Evolutionary conservation across 1,140 invertebrate genomes (phyloP).

Genomic region (Diorhabda sublineata): DNA sequence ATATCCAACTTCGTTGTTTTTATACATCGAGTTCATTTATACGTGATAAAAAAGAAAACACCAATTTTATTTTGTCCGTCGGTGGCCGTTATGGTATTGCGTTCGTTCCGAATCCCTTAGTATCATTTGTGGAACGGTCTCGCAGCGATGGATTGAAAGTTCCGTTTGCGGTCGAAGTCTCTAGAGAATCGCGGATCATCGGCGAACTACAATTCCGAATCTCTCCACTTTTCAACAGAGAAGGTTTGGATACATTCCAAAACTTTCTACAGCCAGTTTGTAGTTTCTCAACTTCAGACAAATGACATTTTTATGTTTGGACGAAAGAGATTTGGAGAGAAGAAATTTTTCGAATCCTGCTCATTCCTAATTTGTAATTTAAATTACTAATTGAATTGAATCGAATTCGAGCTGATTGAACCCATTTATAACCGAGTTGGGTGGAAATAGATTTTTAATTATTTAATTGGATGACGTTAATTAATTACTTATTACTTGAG

Average conservation of each 20-base stretch:
- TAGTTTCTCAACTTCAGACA: conserved; percentile 3
- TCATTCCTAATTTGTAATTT: not conserved
- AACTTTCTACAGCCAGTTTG: conserved; percentile 7
- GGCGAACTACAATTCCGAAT: not conserved
- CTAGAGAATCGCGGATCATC: not conserved
- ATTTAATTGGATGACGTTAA: too few relatives aligned
- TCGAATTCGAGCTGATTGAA: not conserved
- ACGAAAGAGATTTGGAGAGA: conserved; percentile 1
- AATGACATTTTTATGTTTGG: conserved; percentile 14
- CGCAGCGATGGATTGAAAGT: conserved; percentile 4
- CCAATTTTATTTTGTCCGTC: too few relatives aligned
- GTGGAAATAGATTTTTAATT: too few relatives aligned
- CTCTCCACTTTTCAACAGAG: conserved; percentile 8
- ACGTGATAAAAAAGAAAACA: too few relatives aligned
- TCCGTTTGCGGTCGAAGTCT: conserved; percentile 10
- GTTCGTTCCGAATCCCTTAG: not conserved
- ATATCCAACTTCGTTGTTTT: too few relatives aligned
- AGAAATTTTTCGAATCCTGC: not conserved
- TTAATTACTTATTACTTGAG: too few relatives aligned
- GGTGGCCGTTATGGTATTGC: not conserved
- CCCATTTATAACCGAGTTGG: too few relatives aligned
- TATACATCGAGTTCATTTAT: too few relatives aligned
- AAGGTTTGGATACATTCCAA: conserved; percentile 7
- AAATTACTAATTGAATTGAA: not conserved
- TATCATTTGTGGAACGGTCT: not conserved